phyloP scores from a whole-genome alignment of 2,797 vertebrate genomes.

The Sylvilagus floridanus region DNA sequence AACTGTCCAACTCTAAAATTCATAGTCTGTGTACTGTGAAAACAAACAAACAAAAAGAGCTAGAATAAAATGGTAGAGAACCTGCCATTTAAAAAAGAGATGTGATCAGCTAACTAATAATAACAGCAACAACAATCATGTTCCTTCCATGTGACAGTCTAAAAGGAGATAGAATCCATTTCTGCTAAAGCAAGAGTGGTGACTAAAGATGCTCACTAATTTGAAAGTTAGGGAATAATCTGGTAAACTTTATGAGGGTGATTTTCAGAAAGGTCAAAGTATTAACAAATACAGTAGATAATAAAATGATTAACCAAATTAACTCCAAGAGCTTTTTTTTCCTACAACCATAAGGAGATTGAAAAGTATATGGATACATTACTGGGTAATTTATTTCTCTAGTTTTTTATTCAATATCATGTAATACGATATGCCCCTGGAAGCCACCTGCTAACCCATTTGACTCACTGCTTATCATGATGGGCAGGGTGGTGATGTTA shows the following conservation, averaged over 20 bases:
- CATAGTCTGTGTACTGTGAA: background rate
- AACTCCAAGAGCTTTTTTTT: background rate
- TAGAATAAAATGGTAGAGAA: background rate
- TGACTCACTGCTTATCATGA: background rate
- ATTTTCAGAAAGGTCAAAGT: constrained; percentile 1
- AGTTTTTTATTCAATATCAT: background rate
- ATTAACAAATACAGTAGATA: background rate
- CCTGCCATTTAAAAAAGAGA: background rate
- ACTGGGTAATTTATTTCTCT: background rate
- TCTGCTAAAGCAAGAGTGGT: background rate
- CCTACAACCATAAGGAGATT: background rate
- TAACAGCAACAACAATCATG: background rate
- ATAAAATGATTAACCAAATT: background rate
- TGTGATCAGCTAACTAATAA: background rate
- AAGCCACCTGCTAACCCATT: background rate
- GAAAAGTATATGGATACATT: background rate
- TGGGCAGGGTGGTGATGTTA: background rate
- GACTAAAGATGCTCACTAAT: background rate
- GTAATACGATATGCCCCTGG: background rate
- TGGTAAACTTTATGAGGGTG: background rate
- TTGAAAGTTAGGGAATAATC: background rate
- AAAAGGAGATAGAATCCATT: background rate
- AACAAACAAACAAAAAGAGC: background rate
- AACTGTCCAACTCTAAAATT: constrained; percentile 23
- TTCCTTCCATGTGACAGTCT: background rate